Conservation (phyloP, 2,797 vertebrate genomes). For the Orestias chungarensis region DNA sequence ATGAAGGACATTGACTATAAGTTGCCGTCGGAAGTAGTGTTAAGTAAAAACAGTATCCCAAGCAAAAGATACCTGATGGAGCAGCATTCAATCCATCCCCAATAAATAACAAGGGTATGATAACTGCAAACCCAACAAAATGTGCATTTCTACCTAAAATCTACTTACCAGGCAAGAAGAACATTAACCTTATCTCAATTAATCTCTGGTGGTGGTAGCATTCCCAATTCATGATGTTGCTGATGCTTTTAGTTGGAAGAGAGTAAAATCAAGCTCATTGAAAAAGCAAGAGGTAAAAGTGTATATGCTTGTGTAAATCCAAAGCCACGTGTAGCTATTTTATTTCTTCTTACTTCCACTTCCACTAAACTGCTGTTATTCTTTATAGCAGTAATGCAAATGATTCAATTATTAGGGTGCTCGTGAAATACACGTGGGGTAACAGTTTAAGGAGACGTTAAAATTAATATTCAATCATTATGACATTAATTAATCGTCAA, state of each 20-base stretch:
- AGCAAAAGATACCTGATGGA: too few relatives aligned
- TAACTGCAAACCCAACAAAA: too few relatives aligned
- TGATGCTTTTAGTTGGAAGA: not conserved
- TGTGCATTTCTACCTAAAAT: too few relatives aligned
- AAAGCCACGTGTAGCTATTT: not conserved
- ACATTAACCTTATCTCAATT: too few relatives aligned
- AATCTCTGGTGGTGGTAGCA: not conserved
- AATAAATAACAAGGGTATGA: not conserved
- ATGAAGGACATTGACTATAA: not conserved
- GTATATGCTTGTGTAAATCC: not conserved
- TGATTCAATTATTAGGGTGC: not conserved
- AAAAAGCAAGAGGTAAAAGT: not conserved
- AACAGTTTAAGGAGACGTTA: not conserved
- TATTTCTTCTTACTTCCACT: not conserved
- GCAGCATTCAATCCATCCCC: not conserved
- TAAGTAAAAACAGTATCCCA: not conserved
- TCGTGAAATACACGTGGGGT: not conserved
- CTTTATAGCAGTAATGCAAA: not conserved
- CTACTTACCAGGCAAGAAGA: too few relatives aligned
- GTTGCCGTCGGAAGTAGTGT: not conserved
- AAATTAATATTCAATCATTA: not conserved
- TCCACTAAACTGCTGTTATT: not conserved
- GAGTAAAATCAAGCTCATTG: not conserved
- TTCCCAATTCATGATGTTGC: not conserved
- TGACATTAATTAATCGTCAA: constrained; percentile 1